A percentile compares a stretch with the other conserved stretches of the same genome.
These are phyloP conservation scores for Drepana arcuata DNA, from an alignment of 1,140 invertebrate genomes.

Conservation along the genomic window DNA sequence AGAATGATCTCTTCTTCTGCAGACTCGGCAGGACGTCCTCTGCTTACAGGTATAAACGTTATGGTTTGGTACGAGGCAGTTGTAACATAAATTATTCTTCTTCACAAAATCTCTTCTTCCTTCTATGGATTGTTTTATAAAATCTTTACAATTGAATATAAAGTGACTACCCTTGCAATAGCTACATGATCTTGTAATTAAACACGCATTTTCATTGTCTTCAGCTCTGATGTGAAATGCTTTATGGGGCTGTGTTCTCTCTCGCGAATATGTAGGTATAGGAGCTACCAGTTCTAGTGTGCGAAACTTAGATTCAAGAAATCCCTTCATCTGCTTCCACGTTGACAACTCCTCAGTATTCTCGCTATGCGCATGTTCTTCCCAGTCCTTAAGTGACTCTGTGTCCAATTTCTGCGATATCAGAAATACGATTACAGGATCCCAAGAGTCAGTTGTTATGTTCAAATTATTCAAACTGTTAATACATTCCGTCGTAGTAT, in stretches of 20 bases:
- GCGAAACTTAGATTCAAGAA: conserved; percentile 23
- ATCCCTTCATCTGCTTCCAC: conserved; percentile 21
- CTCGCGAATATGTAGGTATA: neutral
- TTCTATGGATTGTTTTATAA: conserved; percentile 6
- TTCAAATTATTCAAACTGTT: conserved; percentile 27
- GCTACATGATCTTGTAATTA: conserved; percentile 3
- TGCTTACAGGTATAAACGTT: conserved; percentile 9
- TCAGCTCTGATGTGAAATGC: conserved; percentile 7
- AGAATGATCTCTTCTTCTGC: conserved; percentile 15
- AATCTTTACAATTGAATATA: conserved; percentile 19
- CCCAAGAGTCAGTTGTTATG: conserved; percentile 29
- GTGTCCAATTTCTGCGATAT: conserved; percentile 29
- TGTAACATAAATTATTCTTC: conserved; percentile 20
- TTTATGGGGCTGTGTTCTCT: conserved; percentile 4
- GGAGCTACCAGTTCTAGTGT: conserved; percentile 21
- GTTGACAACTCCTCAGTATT: conserved; percentile 16
- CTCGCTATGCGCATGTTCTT: conserved; percentile 17
- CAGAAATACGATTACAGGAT: conserved; percentile 30
- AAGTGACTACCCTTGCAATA: conserved; percentile 16
- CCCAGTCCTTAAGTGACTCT: conserved; percentile 29
- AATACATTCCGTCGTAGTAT: conserved; percentile 32
- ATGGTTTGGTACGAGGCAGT: conserved; percentile 17
- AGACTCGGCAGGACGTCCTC: conserved; percentile 9
- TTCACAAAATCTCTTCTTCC: conserved; percentile 17
- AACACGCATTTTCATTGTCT: neutral